phyloP scores from a whole-genome alignment of 2,113 vertebrate genomes.

The Pteronura brasiliensis region DNA sequence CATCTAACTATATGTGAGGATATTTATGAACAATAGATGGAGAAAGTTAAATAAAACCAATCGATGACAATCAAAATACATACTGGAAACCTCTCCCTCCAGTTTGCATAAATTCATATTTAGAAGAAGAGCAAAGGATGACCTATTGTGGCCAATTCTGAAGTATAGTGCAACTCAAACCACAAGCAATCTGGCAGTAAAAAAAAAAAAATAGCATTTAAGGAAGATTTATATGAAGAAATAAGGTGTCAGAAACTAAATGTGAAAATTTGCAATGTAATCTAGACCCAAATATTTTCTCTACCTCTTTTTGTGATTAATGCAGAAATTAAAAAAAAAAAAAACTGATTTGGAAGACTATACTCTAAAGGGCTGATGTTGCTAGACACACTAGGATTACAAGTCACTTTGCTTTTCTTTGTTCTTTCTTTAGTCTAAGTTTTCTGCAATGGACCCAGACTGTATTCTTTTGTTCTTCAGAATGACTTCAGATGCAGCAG shows the following conservation, averaged over 20 bases:
- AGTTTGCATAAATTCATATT: not conserved
- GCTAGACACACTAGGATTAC: not conserved
- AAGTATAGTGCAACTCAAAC: not conserved
- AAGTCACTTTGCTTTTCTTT: not conserved
- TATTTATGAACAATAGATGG: not conserved
- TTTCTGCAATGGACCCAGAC: not conserved
- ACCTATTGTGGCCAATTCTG: not conserved
- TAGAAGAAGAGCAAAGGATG: not conserved
- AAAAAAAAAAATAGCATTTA: not conserved
- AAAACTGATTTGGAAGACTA: not conserved
- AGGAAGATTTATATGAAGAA: conserved; percentile 20
- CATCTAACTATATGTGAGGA: not conserved
- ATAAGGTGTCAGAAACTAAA: not conserved
- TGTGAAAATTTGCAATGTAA: not conserved
- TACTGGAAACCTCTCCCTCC: not conserved
- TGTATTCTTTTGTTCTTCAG: not conserved
- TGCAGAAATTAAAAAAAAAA: not conserved
- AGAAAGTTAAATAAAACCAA: not conserved
- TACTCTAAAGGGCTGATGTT: not conserved
- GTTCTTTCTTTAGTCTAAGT: not conserved
- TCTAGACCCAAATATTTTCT: not conserved
- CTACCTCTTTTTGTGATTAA: not conserved
- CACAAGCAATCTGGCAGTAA: not conserved
- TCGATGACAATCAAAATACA: not conserved
- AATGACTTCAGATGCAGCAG: not conserved